Evolutionary conservation across 2,888 invertebrate species (phyloP), one percentile per base, ranked within the genome.

Genomic region (Dicycla oo): DNA sequence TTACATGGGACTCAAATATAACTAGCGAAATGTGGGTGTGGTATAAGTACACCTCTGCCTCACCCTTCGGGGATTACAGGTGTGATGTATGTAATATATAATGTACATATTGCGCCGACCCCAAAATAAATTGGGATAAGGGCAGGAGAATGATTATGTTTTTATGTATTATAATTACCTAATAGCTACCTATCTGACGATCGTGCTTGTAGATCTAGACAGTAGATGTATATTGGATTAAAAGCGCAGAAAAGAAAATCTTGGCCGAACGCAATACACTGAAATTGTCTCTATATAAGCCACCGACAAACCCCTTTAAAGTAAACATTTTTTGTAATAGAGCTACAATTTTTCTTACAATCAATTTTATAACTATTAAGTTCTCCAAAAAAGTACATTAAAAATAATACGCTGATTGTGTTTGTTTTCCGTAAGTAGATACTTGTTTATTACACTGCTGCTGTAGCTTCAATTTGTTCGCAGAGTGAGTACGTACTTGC

Each of bases 261-360:
- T 64, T 82, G 72, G 73, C 80, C 73, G 73, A 85, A 85, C 77
- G 77, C 85, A 85, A 88, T 87, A 82, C 79, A 69, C 74, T 82
- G 74, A 83, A 84, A 88, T 87, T 75, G 77, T 78, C 87, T 78
- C 87, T 82, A 86, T 90, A 87, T 89, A 88, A 88, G 78, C 78
- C 83, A 82, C 84, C 82, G 78, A 83, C 84, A 83, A 86, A 86
- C 86, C 83, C 82, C 82, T 78, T 86, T 83, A 69, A 80, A 80
- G 82, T 80, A 87, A 89, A 88, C 86, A 89, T 88, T 88, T 86
- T 85, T 83, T 76, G 73, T 79, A 75, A 80, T 75, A 68, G 76
- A 84, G 69, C 74, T 62, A 47, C 23, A 69, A 77, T 64, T 72
- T 82, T 75, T 74, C 80, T 77, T 75, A 51, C 70, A 78, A 80